Percentiles rank a stretch among this genome's conserved stretches.
Evolutionary conservation across 2,797 vertebrate genomes (phyloP).

Genomic region (Manis pentadactyla): DNA sequence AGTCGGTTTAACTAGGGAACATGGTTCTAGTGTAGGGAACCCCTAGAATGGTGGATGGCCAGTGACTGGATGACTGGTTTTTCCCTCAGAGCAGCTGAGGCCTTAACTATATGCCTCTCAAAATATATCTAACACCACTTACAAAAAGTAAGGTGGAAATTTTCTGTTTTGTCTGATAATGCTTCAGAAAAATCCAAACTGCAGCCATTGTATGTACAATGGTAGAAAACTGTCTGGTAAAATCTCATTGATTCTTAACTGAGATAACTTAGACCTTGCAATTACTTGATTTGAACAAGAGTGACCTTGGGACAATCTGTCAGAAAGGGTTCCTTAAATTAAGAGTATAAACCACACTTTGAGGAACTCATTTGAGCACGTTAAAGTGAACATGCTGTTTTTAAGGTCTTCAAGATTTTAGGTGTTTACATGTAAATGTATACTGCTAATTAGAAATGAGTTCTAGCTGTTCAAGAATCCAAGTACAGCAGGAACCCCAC

Average conservation of each 20-base stretch:
- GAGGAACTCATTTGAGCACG: background rate
- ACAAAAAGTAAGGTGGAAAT: background rate
- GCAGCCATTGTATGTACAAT: background rate
- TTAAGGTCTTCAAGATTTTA: slow-evolving; percentile 70
- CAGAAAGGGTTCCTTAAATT: slow-evolving; percentile 20
- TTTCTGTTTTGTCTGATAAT: background rate
- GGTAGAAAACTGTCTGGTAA: background rate
- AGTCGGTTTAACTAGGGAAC: background rate
- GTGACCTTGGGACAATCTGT: background rate
- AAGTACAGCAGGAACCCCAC: slow-evolving; percentile 71
- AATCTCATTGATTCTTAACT: background rate
- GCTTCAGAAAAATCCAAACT: background rate
- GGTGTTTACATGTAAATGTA: slow-evolving; percentile 66
- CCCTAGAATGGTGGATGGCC: background rate
- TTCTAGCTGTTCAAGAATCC: slow-evolving; percentile 71
- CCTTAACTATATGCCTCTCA: background rate
- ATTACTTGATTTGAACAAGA: background rate
- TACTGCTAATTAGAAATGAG: slow-evolving; percentile 76
- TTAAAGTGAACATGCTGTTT: slow-evolving; percentile 59
- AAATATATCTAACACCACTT: background rate
- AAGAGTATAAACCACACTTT: slow-evolving; percentile 8
- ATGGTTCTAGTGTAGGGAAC: background rate
- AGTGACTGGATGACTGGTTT: background rate
- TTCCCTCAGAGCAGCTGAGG: background rate
- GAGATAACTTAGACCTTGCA: slow-evolving; percentile 1